Percentiles rank a stretch among this genome's conserved stretches.
Conservation (phyloP, 2,888 invertebrate genomes). For the Mechanitis messenoides region DNA sequence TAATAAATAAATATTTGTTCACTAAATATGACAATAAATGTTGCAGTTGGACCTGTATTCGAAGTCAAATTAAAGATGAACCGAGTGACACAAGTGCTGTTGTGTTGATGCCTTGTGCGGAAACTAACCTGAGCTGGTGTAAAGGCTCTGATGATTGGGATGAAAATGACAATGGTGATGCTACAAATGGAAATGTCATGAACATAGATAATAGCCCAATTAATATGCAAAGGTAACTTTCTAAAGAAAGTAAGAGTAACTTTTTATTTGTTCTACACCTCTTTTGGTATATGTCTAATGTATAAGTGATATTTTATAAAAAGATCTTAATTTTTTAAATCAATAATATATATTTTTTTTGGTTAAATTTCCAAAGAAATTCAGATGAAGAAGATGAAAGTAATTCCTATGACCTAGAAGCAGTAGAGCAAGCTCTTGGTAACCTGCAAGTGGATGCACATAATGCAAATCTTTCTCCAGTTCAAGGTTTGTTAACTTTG, state of each 20-base stretch:
- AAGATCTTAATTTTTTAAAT: no score
- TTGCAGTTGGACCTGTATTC: constrained; percentile 84
- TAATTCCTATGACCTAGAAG: constrained; percentile 76
- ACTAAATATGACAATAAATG: neutral
- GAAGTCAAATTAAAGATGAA: constrained; percentile 82
- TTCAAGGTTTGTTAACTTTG: constrained; percentile 51
- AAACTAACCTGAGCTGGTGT: constrained; percentile 80
- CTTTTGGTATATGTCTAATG: no score
- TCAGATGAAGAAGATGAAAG: constrained; percentile 79
- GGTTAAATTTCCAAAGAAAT: constrained; percentile 40
- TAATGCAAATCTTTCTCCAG: constrained; percentile 70
- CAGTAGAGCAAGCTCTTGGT: constrained; percentile 72
- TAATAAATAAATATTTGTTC: no score
- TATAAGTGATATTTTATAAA: no score
- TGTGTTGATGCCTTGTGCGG: constrained; percentile 52
- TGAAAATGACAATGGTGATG: constrained; percentile 74
- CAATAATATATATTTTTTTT: neutral
- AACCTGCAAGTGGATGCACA: constrained; percentile 77
- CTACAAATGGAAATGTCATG: constrained; percentile 85
- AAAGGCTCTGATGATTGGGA: constrained; percentile 86
- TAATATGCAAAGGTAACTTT: constrained; percentile 60
- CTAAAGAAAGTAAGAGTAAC: no score
- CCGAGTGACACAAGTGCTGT: constrained; percentile 40
- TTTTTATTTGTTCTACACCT: neutral
- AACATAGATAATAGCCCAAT: constrained; percentile 73